Evolutionary conservation across 2,888 invertebrate genomes (phyloP), one percentile per base, ranked within the genome.

Genomic region (Priapulus caudatus): DNA sequence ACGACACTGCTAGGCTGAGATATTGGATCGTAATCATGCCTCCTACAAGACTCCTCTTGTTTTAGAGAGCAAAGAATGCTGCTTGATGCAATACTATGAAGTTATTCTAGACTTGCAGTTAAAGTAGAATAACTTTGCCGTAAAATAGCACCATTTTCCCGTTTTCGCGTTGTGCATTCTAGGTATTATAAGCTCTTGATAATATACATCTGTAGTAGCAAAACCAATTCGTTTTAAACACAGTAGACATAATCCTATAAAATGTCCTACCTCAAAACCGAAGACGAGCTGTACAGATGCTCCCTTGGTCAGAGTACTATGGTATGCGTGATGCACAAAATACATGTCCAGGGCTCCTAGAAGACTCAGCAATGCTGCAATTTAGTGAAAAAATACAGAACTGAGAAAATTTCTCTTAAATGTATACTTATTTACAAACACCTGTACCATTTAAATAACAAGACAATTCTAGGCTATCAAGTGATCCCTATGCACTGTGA

Each of bases 201-300:
- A n/a, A n/a, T n/a, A n/a, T n/a, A n/a, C n/a, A n/a, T n/a, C n/a
- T n/a, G n/a, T n/a, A n/a, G n/a, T n/a, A n/a, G n/a, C n/a, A n/a
- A n/a, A n/a, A n/a, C n/a, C n/a, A n/a, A n/a, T n/a, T n/a, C n/a
- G n/a, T n/a, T n/a, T n/a, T n/a, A n/a, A n/a, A n/a, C n/a, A n/a
- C n/a, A n/a, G n/a, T n/a, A n/a, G n/a, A n/a, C n/a, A n/a, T n/a
- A n/a, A n/a, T n/a, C n/a, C n/a, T n/a, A n/a, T n/a, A n/a, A n/a
- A n/a, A n/a, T n/a, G n/a, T 23, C 47, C 58, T 62, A 75, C 75
- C 69, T 98, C 97, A 75, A 98, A 98, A 50, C 98, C 98, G 77
- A 98, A 98, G 3, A 98, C 97, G 55, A 99, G 77, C 73, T 99
- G 98, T 1, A 95, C 95, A 0, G 92, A 91, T 3, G 97, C 91